Base-by-base conservation (phyloP, 2,888 invertebrate genomes). In the Flabesymbios commensalis region DNA sequence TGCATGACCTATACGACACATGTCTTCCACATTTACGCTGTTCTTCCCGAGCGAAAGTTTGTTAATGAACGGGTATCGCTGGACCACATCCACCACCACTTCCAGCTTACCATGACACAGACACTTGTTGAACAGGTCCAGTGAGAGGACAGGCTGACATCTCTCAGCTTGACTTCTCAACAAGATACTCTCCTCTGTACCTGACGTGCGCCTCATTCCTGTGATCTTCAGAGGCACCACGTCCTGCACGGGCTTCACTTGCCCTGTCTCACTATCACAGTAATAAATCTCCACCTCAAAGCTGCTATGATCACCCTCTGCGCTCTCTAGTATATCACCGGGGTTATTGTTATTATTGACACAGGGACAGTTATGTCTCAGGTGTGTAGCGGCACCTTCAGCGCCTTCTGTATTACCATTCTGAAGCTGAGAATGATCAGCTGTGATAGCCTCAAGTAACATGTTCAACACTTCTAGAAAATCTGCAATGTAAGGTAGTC, bases 1-100 rank as follows among this genome's bases (percentile, higher is more conserved):
- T 3, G 77, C 71, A 22, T 65, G 57, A 3, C 74, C 68, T 2
- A 79, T 48, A 14, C 67, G 65, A 1, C 63, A 67, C 57, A 77
- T 69, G 57, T 76, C 76, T n/a, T 66, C 65, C 29, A 72, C 74
- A 19, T 45, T 36, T 17, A 80, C 60, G 61, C 75, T 76, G 1
- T 75, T 77, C 64, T 79, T 79, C 4, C 77, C 78, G 7, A 79
- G 61, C 43, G 74, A 72, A n/a, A 80, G 65, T 64, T 79, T 78
- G 52, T 75, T 59, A 47, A 80, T 72, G 59, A 79, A 79, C 24
- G 72, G 64, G 57, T 75, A 70, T 24, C 69, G 68, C 42, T 64
- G 68, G 14, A 80, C 59, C 10, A 78, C 67, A 1, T 60, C 56
- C 3, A 75, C 72, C 22, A 79, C 61, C 4, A 73, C 70, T 42